Evolutionary conservation across 2,797 vertebrate genomes (phyloP), one percentile per base, ranked within the genome.

Genomic region (Pipistrellus nathusii): DNA sequence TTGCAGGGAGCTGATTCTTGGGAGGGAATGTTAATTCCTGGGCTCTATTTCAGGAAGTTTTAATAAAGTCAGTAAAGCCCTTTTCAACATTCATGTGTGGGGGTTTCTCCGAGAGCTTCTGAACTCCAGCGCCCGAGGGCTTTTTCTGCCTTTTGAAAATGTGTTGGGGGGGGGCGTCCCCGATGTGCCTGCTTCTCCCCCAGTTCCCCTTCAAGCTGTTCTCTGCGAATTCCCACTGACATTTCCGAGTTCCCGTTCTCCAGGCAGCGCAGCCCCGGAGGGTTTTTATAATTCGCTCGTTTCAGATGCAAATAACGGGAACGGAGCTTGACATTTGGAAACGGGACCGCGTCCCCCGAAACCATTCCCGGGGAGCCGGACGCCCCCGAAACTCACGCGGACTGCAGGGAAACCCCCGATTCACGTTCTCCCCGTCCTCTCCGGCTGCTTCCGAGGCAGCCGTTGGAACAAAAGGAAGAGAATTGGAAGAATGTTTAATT

Each of bases 211-310:
- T 64, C 85, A 87, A 80, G 72, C 44, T 5, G 38, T 71, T 71
- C 48, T 86, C 32, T 20, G 93, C 41, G 83, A 72, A 94, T 90
- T 88, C 55, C 62, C 53, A 68, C 2, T 69, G 73, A 69, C 73
- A 95, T 95, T 90, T 95, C 75, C 62, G 85, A 90, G 71, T 30
- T 82, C 46, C 9, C 38, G 21, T 87, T 89, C 76, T 94, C 66
- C n/a, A n/a, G 48, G 20, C n/a, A n/a, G 48, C 8, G 15, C 69
- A 90, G n/a, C 12, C 62, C 62, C 72, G 32, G 20, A 88, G 48
- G 66, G 46, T 51, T 81, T 85, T 83, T 80, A n/a, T 66, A 71
- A 90, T n/a, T 57, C 86, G 92, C 48, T 89, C 84, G 91, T 93
- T 91, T 89, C 18, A 21, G 78, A 82, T 71, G 32, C 59, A 90